Evolutionary conservation across 2,113 vertebrate species (phyloP).

Genomic region (Rhinolophus ferrumequinum): DNA sequence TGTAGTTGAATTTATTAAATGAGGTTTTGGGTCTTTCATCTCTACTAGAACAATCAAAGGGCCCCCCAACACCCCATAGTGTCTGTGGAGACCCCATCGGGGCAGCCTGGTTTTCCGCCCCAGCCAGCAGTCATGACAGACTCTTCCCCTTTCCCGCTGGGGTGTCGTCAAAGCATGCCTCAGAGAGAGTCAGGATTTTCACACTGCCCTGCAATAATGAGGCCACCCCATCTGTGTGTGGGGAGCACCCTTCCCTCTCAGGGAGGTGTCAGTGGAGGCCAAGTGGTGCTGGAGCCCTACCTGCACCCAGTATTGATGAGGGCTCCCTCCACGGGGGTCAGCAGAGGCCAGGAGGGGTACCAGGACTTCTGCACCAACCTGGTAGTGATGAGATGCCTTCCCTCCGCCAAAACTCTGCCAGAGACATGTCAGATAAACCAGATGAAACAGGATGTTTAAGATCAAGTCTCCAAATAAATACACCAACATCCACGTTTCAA

Average conservation of each 20-base stretch:
- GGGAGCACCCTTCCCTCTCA: neutral
- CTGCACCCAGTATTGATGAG: neutral
- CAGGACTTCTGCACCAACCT: neutral
- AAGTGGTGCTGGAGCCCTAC: neutral
- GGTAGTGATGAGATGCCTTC: neutral
- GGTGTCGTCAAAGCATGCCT: neutral
- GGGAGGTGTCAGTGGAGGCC: rapidly evolving
- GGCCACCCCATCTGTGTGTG: neutral
- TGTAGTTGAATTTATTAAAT: neutral
- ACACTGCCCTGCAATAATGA: neutral
- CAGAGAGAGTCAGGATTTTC: neutral
- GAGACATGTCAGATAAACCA: neutral
- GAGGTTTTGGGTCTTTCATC: neutral
- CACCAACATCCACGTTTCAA: neutral
- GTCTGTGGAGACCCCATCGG: neutral
- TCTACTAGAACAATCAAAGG: neutral
- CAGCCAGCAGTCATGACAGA: neutral
- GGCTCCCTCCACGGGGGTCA: neutral
- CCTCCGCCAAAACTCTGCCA: neutral
- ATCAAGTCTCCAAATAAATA: neutral
- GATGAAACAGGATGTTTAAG: neutral
- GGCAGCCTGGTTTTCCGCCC: too few species aligned
- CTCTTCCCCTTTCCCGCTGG: rapidly evolving
- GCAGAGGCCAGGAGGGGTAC: rapidly evolving
- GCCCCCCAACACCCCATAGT: neutral